These are phyloP conservation scores for Aegithalos caudatus DNA, from an alignment of 2,113 vertebrate species.

Conservation along the genomic window DNA sequence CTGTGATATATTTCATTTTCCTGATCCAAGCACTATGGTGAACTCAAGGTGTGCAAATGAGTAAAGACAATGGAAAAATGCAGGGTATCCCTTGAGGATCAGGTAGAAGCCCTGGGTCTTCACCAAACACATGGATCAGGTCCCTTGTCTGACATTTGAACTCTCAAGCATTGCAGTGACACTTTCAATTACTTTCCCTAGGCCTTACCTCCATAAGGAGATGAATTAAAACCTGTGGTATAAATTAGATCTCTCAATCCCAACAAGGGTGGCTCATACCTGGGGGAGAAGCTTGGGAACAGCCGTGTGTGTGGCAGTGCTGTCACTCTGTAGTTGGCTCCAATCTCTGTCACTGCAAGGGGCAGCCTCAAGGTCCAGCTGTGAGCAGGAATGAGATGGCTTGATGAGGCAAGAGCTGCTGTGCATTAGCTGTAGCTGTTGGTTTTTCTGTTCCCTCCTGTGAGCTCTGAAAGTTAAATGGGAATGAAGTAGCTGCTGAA, in stretches of 20 bases:
- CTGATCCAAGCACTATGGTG: background rate
- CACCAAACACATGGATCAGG: background rate
- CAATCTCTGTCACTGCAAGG: background rate
- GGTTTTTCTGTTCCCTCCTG: constrained; percentile 1
- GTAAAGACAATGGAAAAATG: background rate
- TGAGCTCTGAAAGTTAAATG: constrained; percentile 25
- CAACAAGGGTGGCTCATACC: fast-evolving
- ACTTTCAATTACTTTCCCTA: background rate
- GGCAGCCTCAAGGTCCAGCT: constrained; percentile 6
- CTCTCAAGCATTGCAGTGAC: background rate
- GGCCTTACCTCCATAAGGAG: background rate
- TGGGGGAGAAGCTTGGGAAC: background rate
- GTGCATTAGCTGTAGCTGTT: constrained; percentile 2
- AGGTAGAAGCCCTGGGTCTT: background rate
- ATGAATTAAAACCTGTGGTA: fast-evolving
- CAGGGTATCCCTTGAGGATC: background rate
- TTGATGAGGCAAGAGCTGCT: background rate
- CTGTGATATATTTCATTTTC: background rate
- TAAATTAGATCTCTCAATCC: background rate
- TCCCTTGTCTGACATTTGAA: background rate
- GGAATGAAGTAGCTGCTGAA: background rate
- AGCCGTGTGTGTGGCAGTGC: fast-evolving
- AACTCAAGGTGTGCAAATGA: background rate
- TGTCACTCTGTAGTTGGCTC: background rate
- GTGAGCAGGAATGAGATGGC: background rate